Conservation (phyloP, 1,140 invertebrate genomes). For the Magallana ariakensis region DNA sequence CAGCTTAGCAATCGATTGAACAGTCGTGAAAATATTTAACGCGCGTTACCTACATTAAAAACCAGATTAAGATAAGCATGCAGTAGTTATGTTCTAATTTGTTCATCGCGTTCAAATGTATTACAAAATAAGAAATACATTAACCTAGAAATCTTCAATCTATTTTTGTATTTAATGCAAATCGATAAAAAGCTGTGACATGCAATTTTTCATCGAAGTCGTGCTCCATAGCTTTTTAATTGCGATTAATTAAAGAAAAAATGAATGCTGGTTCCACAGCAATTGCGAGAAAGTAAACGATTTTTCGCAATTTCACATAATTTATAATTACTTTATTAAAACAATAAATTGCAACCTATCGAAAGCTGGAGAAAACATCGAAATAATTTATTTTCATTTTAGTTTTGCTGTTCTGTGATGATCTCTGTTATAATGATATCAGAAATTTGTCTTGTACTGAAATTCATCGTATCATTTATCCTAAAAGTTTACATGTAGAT, state of each 20-base stretch:
- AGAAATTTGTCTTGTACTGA: too few relatives aligned
- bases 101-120: background rate
- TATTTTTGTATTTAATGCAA: too few relatives aligned
- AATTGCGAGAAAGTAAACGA: too few relatives aligned
- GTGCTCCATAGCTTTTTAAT: background rate
- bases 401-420: too few relatives aligned
- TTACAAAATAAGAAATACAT: background rate
- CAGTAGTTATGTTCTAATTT: too few relatives aligned
- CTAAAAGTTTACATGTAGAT: too few relatives aligned
- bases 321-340: background rate
- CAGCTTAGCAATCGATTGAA: background rate
- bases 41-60: background rate
- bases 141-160: background rate
- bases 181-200: background rate
- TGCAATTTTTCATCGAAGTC: background rate
- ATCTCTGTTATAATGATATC: too few relatives aligned
- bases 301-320: background rate
- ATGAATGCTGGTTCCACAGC: background rate
- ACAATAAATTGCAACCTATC: too few relatives aligned
- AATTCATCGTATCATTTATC: too few relatives aligned
- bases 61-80: too few relatives aligned
- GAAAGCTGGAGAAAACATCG: too few relatives aligned
- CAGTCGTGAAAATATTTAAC: background rate
- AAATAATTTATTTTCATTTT: too few relatives aligned
- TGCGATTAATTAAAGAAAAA: background rate